Percentiles rank a stretch among this genome's conserved stretches.
Conservation (phyloP, 2,113 vertebrate genomes). For the Junco hyemalis region DNA sequence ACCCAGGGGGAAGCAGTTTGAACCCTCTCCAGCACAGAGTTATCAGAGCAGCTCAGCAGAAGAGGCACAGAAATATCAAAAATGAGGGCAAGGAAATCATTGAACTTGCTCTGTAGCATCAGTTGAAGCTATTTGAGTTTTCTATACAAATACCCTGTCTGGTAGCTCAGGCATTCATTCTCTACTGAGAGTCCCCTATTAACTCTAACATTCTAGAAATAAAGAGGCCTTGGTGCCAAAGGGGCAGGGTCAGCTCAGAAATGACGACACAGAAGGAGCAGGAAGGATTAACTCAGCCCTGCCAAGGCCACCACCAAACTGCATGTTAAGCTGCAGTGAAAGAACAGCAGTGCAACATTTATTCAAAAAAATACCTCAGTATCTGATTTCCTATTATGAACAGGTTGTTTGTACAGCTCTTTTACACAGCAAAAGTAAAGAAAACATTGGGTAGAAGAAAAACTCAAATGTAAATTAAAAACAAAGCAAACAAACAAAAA, state of each 20-base stretch:
- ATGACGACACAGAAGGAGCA: neutral
- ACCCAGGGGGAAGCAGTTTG: neutral
- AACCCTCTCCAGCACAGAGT: neutral
- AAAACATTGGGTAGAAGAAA: neutral
- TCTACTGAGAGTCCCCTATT: neutral
- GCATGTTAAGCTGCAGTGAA: neutral
- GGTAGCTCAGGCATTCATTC: neutral
- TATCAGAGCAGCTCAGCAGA: neutral
- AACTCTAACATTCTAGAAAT: neutral
- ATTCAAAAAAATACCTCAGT: neutral
- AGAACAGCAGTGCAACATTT: neutral
- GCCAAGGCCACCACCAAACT: neutral
- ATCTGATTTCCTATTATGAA: neutral
- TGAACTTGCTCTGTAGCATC: neutral
- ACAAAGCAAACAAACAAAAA: neutral
- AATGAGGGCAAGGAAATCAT: neutral
- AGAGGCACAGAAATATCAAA: neutral
- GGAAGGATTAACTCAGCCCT: neutral
- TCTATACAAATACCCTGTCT: neutral
- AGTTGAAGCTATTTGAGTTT: neutral
- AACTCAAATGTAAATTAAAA: neutral
- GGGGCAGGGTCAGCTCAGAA: neutral
- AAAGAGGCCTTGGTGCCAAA: neutral
- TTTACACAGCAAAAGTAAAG: neutral
- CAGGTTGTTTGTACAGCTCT: neutral